phyloP scores from a whole-genome alignment of 2,113 vertebrate genomes.

The Mustela nigripes region DNA sequence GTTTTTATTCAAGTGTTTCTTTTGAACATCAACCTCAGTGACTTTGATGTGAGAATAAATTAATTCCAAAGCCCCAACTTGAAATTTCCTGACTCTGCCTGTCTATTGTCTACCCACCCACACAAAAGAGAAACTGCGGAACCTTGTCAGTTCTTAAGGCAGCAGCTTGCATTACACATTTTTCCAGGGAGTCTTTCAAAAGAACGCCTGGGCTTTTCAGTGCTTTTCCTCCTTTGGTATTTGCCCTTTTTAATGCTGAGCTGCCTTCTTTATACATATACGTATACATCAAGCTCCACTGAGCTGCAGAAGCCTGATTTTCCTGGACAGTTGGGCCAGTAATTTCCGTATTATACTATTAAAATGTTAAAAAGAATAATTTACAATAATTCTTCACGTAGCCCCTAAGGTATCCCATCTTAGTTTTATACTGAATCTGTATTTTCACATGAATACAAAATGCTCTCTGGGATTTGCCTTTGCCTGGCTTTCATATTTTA shows the following conservation, averaged over 20 bases:
- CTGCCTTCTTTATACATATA: background rate
- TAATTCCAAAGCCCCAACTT: constrained; percentile 25
- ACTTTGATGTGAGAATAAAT: constrained; percentile 69
- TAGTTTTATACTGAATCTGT: constrained; percentile 5
- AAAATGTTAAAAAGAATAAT: constrained; percentile 5
- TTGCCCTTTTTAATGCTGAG: constrained; percentile 7
- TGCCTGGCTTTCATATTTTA: background rate
- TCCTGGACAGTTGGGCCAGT: background rate
- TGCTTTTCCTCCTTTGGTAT: background rate
- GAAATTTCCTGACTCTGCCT: constrained; percentile 65
- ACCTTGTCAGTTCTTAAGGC: constrained; percentile 58
- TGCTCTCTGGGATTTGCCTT: background rate
- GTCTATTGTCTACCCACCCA: constrained; percentile 62
- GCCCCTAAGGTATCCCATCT: background rate
- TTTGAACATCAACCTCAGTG: constrained; percentile 58
- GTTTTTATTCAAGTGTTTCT: constrained; percentile 66
- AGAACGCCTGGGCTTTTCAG: background rate
- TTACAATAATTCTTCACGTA: background rate
- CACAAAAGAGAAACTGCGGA: constrained; percentile 15
- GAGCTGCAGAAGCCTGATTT: constrained; percentile 55
- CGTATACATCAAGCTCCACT: background rate
- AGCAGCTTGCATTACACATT: constrained; percentile 38
- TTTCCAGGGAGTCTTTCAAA: constrained; percentile 47
- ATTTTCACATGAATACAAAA: constrained; percentile 34
- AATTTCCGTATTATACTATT: background rate